Percentiles rank a stretch among this genome's conserved stretches.
Conservation (phyloP, 2,888 invertebrate genomes). For the Eurytoma californica region DNA sequence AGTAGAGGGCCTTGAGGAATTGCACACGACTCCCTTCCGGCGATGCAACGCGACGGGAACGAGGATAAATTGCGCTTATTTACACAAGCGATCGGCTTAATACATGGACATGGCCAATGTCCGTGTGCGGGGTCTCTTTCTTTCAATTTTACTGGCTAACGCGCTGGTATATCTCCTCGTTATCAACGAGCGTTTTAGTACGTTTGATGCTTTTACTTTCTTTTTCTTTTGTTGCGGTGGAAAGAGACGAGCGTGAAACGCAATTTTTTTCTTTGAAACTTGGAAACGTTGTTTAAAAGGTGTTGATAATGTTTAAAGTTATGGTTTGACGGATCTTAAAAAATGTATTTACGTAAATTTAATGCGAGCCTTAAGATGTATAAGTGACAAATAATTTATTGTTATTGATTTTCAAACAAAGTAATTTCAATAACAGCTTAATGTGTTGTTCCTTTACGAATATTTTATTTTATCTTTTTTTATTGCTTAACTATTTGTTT, state of each 20-base stretch:
- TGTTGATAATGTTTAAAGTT: no score
- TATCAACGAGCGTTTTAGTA: not conserved
- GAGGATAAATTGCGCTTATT: slow-evolving; percentile 46
- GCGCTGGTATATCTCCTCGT: not conserved
- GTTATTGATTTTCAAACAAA: no score
- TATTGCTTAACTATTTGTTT: no score
- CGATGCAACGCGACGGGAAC: slow-evolving; percentile 35
- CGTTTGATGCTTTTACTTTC: not conserved
- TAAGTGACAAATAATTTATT: no score
- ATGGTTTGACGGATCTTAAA: no score
- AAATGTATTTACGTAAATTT: no score
- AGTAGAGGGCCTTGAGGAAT: slow-evolving; percentile 24
- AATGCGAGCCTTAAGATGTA: no score
- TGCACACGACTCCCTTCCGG: not conserved
- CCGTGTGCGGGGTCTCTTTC: slow-evolving; percentile 6
- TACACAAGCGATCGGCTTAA: slow-evolving; percentile 25
- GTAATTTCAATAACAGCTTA: no score
- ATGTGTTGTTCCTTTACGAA: no score
- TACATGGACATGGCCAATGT: not conserved
- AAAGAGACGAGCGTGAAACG: not conserved
- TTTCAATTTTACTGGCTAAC: not conserved
- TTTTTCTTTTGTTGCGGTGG: not conserved
- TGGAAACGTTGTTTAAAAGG: no score
- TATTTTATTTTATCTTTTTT: no score
- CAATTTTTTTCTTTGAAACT: no score